Percentiles rank a stretch among this genome's conserved stretches.
phyloP scores from a whole-genome alignment of 1,140 invertebrate genomes.

The Drosophila suzukii region DNA sequence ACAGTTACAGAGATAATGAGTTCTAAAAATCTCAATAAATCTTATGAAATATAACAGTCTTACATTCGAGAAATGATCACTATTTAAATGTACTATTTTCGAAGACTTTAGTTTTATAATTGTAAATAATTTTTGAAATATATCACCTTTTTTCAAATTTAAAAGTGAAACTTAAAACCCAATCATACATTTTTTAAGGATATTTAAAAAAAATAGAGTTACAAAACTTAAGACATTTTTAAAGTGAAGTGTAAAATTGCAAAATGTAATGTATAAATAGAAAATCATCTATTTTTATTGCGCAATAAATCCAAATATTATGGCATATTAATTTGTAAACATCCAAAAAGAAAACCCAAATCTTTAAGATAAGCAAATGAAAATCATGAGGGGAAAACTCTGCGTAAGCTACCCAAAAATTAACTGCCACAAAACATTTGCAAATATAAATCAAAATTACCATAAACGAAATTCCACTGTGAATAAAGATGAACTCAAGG shows the following conservation, averaged over 20 bases:
- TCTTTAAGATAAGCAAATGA: conserved; percentile 14
- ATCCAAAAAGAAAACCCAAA: conserved; percentile 1
- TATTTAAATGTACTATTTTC: too few relatives aligned
- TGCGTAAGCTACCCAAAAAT: not conserved
- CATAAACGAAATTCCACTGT: conserved; percentile 16
- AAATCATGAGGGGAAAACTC: not conserved
- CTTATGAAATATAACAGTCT: too few relatives aligned
- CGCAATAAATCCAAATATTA: conserved; percentile 1
- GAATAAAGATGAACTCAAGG: conserved; percentile 9
- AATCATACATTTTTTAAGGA: too few relatives aligned
- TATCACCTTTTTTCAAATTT: too few relatives aligned
- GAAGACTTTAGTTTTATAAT: too few relatives aligned
- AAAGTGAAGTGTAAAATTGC: too few relatives aligned
- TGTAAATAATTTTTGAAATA: too few relatives aligned
- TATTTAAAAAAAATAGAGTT: too few relatives aligned
- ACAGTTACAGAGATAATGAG: not conserved
- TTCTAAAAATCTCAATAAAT: not conserved
- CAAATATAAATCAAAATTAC: conserved; percentile 42
- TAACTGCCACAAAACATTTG: conserved; percentile 24
- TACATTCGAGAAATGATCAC: too few relatives aligned
- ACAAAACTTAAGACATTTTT: too few relatives aligned
- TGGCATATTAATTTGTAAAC: conserved; percentile 19
- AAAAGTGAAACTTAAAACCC: too few relatives aligned
- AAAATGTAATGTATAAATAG: not conserved
- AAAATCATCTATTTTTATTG: conserved; percentile 4